A percentile compares a stretch with the other conserved stretches of the same genome.
Conservation (phyloP, 2,797 vertebrate species). For the Mastacembelus armatus region DNA sequence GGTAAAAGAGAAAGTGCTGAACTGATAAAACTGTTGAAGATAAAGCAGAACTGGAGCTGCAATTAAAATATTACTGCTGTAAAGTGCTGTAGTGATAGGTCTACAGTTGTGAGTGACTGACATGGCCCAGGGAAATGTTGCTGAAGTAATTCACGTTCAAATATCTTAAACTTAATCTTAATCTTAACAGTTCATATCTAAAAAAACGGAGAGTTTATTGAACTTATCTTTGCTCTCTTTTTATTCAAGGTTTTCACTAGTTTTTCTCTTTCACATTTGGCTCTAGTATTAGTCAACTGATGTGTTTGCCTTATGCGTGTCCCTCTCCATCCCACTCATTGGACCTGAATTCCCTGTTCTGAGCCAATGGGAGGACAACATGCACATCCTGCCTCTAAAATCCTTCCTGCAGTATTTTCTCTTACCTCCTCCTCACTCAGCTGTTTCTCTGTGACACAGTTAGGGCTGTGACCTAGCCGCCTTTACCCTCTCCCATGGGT, state of each 20-base stretch:
- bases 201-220: neutral
- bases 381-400: constrained; percentile 45
- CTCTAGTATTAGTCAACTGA: constrained; percentile 25
- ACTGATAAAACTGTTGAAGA: constrained; percentile 29
- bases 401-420: constrained; percentile 12
- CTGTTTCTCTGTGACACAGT: constrained; percentile 16
- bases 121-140: neutral
- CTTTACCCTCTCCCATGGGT: constrained; percentile 14
- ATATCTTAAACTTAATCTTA: constrained; percentile 11
- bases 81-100: constrained; percentile 28
- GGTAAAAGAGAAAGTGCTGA: neutral
- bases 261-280: constrained; percentile 15
- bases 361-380: constrained; percentile 61
- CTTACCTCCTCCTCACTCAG: neutral
- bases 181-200: neutral
- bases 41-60: constrained; percentile 5
- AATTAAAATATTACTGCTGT: constrained; percentile 25
- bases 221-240: constrained; percentile 4
- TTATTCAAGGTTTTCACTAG: neutral
- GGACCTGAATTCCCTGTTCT: constrained; percentile 40
- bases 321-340: constrained; percentile 55
- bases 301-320: constrained; percentile 66
- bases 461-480: neutral
- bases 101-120: neutral
- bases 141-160: neutral